These are phyloP conservation scores for Sinohyriopsis cumingii DNA, from an alignment of 2,888 invertebrate species.

Conservation along the genomic window DNA sequence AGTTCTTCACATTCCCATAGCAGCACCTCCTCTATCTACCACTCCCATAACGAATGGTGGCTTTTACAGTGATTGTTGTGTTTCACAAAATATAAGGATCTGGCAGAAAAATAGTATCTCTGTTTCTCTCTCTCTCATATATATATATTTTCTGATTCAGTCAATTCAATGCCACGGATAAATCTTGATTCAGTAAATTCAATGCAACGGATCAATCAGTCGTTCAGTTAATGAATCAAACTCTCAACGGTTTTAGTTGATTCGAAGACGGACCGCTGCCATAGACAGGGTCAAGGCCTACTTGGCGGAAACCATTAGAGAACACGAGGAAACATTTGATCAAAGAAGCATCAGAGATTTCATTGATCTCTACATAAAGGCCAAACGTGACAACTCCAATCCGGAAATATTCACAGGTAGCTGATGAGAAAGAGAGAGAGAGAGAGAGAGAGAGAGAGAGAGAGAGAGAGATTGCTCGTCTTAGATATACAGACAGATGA, in stretches of 20 bases:
- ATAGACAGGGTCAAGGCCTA: slow-evolving; percentile 43
- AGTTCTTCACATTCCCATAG: not conserved
- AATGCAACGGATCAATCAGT: no score
- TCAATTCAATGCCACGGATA: no score
- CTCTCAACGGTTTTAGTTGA: slow-evolving; percentile 25
- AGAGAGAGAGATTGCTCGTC: no score
- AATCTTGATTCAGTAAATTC: no score
- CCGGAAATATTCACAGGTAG: slow-evolving; percentile 44
- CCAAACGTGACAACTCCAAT: slow-evolving; percentile 36
- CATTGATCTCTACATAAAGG: slow-evolving; percentile 53
- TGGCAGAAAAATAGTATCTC: no score
- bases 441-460: no score
- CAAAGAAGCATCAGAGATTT: slow-evolving; percentile 53
- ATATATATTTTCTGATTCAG: no score
- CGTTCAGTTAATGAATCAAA: no score
- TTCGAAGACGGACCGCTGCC: slow-evolving; percentile 40
- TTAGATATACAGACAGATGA: no score
- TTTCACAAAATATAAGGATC: not conserved
- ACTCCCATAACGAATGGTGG: not conserved
- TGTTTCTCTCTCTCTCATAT: not conserved
- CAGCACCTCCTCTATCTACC: not conserved
- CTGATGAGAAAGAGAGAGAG: no score
- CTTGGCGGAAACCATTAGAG: slow-evolving; percentile 41
- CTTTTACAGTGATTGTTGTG: no score
- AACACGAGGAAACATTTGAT: slow-evolving; percentile 53